phyloP scores from a whole-genome alignment of 2,888 invertebrate genomes.

The Syrphus vitripennis region DNA sequence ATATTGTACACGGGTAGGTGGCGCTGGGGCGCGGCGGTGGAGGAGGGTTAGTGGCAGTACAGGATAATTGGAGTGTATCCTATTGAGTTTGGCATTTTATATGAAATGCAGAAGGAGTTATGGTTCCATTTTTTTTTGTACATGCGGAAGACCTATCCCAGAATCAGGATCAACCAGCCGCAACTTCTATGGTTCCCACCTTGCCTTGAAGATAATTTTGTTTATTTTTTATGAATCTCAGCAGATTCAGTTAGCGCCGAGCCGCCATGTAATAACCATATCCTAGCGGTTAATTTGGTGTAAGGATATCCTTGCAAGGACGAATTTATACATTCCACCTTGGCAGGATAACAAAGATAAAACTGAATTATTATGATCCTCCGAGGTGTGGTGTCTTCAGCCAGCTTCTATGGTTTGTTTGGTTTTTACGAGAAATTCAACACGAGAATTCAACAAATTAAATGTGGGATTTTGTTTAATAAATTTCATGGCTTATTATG shows the following conservation, averaged over 20 bases:
- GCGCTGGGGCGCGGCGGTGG: not conserved
- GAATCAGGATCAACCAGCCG: not conserved
- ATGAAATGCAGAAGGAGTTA: conserved; percentile 46
- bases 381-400: conserved; percentile 35
- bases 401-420: not conserved
- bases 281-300: conserved; percentile 60
- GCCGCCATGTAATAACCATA: conserved; percentile 37
- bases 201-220: conserved; percentile 22
- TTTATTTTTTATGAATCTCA: conserved; percentile 50
- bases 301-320: conserved; percentile 6
- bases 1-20: conserved; percentile 39
- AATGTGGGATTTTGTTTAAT: conserved; percentile 40
- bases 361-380: conserved; percentile 62
- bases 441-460: conserved; percentile 51
- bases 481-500: conserved; percentile 35
- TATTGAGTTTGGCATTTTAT: conserved; percentile 55
- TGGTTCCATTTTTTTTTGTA: not conserved
- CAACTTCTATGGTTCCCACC: not conserved
- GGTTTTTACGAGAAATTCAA: conserved; percentile 38
- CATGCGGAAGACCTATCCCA: not conserved
- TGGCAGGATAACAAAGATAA: conserved; percentile 29
- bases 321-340: not conserved
- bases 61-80: conserved; percentile 66
- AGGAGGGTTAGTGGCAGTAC: not conserved
- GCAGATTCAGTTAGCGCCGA: not conserved